Evolutionary conservation across 2,113 vertebrate species (phyloP), one percentile per base, ranked within the genome.

Genomic region (Oncorhynchus masou): DNA sequence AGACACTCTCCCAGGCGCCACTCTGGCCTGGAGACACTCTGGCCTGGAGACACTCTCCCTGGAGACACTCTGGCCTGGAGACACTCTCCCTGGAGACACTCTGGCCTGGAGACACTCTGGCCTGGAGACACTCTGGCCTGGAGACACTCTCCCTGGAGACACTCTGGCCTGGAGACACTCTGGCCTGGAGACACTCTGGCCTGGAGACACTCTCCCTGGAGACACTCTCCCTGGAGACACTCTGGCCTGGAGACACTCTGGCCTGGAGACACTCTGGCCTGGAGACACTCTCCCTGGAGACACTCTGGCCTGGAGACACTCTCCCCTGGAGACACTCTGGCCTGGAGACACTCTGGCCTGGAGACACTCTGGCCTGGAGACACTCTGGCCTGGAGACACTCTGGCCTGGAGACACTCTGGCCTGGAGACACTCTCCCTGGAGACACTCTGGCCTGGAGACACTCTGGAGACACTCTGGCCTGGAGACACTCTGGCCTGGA

Each of bases 321-420:
- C n/a, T n/a, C n/a, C n/a, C n/a, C n/a, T 39, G 59, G 24, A 64
- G 79, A 78, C 25, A 49, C 67, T 67, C 54, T 70, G n/a, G n/a
- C n/a, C n/a, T 39, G 59, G 24, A 64, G 79, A 78, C 25, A 49
- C 67, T 67, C 54, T 70, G n/a, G n/a, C n/a, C n/a, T 39, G 59
- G 24, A 64, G 79, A 78, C 25, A 49, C 67, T 67, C 54, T 70
- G n/a, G n/a, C n/a, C n/a, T 39, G 59, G 24, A 64, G 79, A 78
- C 25, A 49, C 67, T 67, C 54, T 70, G n/a, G n/a, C n/a, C n/a
- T 39, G 59, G 24, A 64, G 79, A 78, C 25, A 49, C 67, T 67
- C 54, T 70, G n/a, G n/a, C n/a, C n/a, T 39, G 59, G 24, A 64
- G 79, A 78, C 25, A 49, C 67, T 67, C 54, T 70, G n/a, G n/a